phyloP scores from a whole-genome alignment of 1,140 invertebrate species.

The Episyrphus balteatus region DNA sequence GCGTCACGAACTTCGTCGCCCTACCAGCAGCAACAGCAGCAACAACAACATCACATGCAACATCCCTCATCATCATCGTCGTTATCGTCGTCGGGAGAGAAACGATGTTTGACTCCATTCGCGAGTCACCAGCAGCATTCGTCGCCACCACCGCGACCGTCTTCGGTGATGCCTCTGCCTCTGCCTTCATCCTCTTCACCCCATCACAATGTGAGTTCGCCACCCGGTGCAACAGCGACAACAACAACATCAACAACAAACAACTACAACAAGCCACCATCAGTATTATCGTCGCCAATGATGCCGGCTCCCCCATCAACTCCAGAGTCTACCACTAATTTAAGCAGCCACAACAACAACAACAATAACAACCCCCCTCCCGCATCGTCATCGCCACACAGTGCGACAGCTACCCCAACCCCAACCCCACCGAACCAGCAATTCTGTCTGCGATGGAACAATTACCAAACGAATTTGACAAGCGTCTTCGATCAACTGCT shows the following conservation, averaged over 20 bases:
- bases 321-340: no score
- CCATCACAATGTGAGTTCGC: background rate
- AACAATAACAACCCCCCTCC: conserved; percentile 11
- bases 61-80: conserved; percentile 5
- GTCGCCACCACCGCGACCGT: conserved; percentile 5
- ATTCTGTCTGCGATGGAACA: conserved; percentile 87
- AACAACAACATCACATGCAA: background rate
- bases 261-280: conserved; percentile 11
- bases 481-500: conserved; percentile 86
- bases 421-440: conserved; percentile 32
- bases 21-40: background rate
- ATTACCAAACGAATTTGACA: conserved; percentile 82
- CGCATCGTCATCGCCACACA: background rate
- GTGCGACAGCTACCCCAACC: conserved; percentile 1
- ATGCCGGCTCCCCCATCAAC: conserved; percentile 1
- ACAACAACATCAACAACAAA: no score
- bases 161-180: conserved; percentile 3
- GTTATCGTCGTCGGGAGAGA: conserved; percentile 1
- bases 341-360: conserved; percentile 13
- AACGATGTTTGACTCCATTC: background rate
- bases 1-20: background rate
- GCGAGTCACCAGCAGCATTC: conserved; percentile 8
- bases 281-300: background rate
- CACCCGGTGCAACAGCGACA: no score
- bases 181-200: conserved; percentile 8